These are phyloP conservation scores for Folsomia manolachei DNA, from an alignment of 2,888 invertebrate genomes.

Conservation along the genomic window DNA sequence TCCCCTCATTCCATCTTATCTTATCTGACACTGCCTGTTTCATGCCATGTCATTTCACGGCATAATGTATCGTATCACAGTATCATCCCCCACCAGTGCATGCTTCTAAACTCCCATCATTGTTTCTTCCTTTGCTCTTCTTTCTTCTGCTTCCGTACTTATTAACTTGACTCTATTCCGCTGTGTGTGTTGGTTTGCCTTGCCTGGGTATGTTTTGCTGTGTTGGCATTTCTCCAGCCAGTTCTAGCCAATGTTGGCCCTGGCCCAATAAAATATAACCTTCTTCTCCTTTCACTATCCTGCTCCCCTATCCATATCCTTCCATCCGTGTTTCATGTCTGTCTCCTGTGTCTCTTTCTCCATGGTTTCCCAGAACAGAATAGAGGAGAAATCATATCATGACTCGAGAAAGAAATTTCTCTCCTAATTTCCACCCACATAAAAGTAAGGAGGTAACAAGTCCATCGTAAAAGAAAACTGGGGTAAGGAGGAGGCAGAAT, in stretches of 20 bases:
- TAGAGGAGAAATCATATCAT: neutral
- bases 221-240: neutral
- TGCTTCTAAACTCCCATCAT: neutral
- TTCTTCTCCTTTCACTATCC: too few species aligned
- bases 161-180: neutral
- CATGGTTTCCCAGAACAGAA: neutral
- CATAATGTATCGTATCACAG: neutral
- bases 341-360: too few species aligned
- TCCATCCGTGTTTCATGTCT: too few species aligned
- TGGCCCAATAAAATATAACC: neutral
- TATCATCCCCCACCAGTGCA: neutral
- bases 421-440: neutral
- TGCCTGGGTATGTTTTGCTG: too few species aligned
- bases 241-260: neutral
- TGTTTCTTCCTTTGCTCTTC: neutral
- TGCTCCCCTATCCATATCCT: neutral
- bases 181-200: too few species aligned
- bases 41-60: neutral
- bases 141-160: neutral
- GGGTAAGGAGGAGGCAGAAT: too few species aligned
- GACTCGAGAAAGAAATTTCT: neutral
- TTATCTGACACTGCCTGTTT: neutral
- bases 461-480: neutral
- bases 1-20: slow-evolving; percentile 1
- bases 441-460: neutral